Evolutionary conservation across 2,888 invertebrate genomes (phyloP).

Genomic region (Platypus cylindrus): DNA sequence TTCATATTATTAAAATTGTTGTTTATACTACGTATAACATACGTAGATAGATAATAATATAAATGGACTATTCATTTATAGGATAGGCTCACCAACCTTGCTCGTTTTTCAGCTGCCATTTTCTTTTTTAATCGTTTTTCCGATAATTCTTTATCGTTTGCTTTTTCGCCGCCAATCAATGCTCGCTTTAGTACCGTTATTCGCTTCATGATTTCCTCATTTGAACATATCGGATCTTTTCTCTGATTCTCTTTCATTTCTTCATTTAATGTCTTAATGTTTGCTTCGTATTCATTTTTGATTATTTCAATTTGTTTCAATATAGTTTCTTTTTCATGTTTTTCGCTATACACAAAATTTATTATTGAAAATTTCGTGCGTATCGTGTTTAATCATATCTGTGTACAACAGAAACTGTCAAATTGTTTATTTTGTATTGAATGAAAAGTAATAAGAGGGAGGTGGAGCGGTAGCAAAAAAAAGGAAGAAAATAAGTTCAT

Average conservation of each 20-base stretch:
- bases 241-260: conserved; percentile 45
- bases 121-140: conserved; percentile 55
- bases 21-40: no score
- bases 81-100: conserved; percentile 31
- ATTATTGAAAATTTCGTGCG: neutral
- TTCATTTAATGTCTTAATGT: conserved; percentile 44
- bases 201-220: conserved; percentile 33
- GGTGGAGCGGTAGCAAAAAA: no score
- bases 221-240: conserved; percentile 35
- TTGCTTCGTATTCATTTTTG: conserved; percentile 44
- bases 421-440: no score
- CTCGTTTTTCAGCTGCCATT: conserved; percentile 52
- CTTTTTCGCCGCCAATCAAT: conserved; percentile 70
- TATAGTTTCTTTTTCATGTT: conserved; percentile 32
- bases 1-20: conserved; percentile 1
- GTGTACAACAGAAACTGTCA: no score
- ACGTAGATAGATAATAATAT: no score
- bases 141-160: conserved; percentile 56
- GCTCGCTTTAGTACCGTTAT: conserved; percentile 50
- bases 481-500: no score
- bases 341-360: conserved; percentile 22
- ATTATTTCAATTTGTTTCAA: conserved; percentile 37
- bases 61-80: no score
- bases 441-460: no score
- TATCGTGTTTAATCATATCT: no score